Base-by-base conservation (phyloP, 2,113 vertebrate species). In the Neodontobutis hainanensis region DNA sequence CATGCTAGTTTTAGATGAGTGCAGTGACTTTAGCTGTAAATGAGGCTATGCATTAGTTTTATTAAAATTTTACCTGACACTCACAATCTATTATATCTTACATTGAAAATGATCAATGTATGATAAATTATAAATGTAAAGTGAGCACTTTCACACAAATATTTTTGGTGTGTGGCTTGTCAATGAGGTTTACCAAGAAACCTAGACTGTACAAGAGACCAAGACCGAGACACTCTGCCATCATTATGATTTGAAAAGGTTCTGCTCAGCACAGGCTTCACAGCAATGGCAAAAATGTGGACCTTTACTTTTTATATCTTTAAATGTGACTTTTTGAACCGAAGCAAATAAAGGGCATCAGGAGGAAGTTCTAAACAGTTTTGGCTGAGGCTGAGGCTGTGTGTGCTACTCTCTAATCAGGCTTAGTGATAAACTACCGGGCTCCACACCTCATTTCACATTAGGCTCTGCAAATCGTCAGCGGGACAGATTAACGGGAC, bases 391-490 rank as follows among this genome's bases (percentile, higher is more conserved):
- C 68, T 66, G 27, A 48, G 65, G 40, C 5, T 2, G 15, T 6
- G 4, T 36, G 69, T 6, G 19, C 61, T 2, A 43, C 57, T 53
- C 61, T 68, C 69, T 80, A 67, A 75, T 81, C 79, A 84, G 61
- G 68, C 52, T 3, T 0, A 40, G 47, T 85, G 48, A 77, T 69
- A 64, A 80, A 85, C 68, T 68, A 75, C 71, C 71, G 64, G 12
- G 75, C 78, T 75, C 58, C 78, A 81, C 44, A 78, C 78, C 78
- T 89, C 87, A 86, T 90, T 89, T 85, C 84, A 76, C 85, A 83
- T 83, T 72, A 80, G 81, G 61, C 82, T 82, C 67, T 62, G 80
- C 68, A 65, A 71, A 83, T 87, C 74, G 71, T 84, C 65, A 75
- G 70, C 14, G 42, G 72, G 74, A 73, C 74, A 68, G 86, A 86